A percentile compares a stretch with the other conserved stretches of the same genome.
Conservation (phyloP, 2,888 invertebrate genomes). For the Nomada hirtipes region DNA sequence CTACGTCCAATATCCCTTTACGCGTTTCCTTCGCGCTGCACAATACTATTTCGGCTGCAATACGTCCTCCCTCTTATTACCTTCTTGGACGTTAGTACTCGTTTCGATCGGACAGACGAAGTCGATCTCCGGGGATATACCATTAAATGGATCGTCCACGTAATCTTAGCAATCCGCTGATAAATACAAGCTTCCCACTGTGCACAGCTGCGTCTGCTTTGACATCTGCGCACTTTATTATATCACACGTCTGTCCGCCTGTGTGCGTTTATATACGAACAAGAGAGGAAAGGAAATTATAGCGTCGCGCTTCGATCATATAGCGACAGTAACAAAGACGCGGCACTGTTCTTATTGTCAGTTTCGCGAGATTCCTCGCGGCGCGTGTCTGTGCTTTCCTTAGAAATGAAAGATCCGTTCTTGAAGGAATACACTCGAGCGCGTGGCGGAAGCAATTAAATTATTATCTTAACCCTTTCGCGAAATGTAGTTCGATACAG, state of each 20-base stretch:
- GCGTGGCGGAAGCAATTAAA: background rate
- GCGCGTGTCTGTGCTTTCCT: constrained; percentile 3
- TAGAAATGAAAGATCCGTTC: background rate
- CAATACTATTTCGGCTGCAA: background rate
- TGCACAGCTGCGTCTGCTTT: constrained; percentile 51
- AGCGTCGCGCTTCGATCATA: constrained; percentile 30
- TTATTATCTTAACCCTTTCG: background rate
- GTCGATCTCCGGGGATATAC: constrained; percentile 24
- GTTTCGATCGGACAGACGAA: constrained; percentile 1
- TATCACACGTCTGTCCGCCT: background rate
- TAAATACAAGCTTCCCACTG: constrained; percentile 34
- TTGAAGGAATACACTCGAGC: background rate
- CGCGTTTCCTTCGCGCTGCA: too few species aligned
- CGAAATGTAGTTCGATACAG: background rate
- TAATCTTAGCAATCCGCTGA: constrained; percentile 57
- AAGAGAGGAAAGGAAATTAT: constrained; percentile 54
- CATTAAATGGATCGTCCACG: constrained; percentile 25
- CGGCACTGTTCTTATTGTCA: constrained; percentile 38
- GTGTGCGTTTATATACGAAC: constrained; percentile 22
- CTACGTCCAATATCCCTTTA: too few species aligned
- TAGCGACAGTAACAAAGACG: constrained; percentile 42
- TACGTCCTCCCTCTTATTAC: constrained; percentile 5
- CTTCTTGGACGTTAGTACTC: background rate
- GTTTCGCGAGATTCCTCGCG: constrained; percentile 11
- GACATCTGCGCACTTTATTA: constrained; percentile 49